Conservation (phyloP, 2,113 vertebrate species). For the Sterrhoptilus dennistouni region DNA sequence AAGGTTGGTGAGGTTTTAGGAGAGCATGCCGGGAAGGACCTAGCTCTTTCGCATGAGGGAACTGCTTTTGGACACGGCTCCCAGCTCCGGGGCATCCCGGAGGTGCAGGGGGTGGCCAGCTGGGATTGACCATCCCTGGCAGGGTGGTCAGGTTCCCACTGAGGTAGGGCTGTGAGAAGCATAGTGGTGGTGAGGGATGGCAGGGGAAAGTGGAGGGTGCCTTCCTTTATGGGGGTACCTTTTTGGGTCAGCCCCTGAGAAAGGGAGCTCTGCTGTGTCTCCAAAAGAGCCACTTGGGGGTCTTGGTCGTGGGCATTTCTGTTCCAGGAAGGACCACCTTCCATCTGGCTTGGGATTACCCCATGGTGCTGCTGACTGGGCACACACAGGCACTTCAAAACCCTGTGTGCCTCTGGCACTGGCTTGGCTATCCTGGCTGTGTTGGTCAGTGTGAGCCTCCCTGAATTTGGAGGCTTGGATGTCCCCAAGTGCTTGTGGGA, state of each 20-base stretch:
- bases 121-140: background rate
- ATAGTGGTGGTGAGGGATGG: accelerated
- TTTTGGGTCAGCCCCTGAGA: background rate
- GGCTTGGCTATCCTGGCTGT: background rate
- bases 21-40: constrained; percentile 95
- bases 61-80: constrained; percentile 69
- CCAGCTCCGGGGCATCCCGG: background rate
- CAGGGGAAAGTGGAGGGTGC: accelerated
- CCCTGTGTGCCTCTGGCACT: background rate
- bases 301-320: background rate
- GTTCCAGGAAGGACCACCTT: background rate
- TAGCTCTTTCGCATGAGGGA: constrained; percentile 91
- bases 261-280: background rate
- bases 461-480: background rate
- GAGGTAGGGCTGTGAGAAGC: background rate
- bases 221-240: background rate
- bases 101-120: background rate
- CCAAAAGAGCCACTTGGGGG: background rate
- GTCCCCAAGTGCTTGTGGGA: background rate
- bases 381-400: background rate
- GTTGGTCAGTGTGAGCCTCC: background rate
- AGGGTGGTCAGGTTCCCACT: background rate
- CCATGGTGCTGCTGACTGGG: accelerated
- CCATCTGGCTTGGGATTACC: accelerated
- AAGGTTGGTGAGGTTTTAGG: constrained; percentile 99